A percentile compares a stretch with the other conserved stretches of the same genome.
Evolutionary conservation across 2,888 invertebrate genomes (phyloP).

Genomic region (Dorcus parallelipipedus): DNA sequence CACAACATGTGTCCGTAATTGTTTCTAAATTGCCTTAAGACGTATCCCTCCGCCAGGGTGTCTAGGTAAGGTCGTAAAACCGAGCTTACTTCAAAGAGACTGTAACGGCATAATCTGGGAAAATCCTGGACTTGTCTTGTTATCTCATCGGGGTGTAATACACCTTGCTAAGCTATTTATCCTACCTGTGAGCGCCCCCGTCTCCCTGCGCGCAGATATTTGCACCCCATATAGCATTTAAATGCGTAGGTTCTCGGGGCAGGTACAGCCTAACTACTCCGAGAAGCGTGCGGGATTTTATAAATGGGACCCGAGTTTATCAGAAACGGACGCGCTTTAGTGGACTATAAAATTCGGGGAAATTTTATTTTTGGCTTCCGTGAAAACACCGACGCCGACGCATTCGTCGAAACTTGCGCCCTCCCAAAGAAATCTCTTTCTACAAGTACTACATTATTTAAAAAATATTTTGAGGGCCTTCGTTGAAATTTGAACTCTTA

Average conservation of each 20-base stretch:
- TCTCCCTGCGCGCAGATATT: constrained; percentile 12
- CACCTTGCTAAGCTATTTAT: constrained; percentile 9
- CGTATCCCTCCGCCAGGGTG: background rate
- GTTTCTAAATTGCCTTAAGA: background rate
- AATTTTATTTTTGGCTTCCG: no score
- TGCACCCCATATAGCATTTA: background rate
- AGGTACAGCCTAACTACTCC: no score
- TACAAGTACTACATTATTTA: no score
- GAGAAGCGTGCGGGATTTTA: no score
- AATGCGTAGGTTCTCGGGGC: background rate
- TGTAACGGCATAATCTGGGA: constrained; percentile 3
- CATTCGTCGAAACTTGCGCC: no score
- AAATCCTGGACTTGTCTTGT: constrained; percentile 4
- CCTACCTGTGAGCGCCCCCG: constrained; percentile 27
- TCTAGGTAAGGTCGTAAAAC: background rate
- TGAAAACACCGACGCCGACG: no score
- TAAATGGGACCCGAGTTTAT: no score
- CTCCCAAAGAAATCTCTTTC: no score
- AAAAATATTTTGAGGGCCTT: no score
- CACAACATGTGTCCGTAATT: background rate
- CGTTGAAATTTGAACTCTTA: no score
- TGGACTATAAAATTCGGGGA: no score
- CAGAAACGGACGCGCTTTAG: no score
- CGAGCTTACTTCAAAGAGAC: background rate
- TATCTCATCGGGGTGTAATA: constrained; percentile 2